Percentiles rank a stretch among this genome's conserved stretches.
Conservation (phyloP, 2,797 vertebrate species). For the Anomalospiza imberbis region DNA sequence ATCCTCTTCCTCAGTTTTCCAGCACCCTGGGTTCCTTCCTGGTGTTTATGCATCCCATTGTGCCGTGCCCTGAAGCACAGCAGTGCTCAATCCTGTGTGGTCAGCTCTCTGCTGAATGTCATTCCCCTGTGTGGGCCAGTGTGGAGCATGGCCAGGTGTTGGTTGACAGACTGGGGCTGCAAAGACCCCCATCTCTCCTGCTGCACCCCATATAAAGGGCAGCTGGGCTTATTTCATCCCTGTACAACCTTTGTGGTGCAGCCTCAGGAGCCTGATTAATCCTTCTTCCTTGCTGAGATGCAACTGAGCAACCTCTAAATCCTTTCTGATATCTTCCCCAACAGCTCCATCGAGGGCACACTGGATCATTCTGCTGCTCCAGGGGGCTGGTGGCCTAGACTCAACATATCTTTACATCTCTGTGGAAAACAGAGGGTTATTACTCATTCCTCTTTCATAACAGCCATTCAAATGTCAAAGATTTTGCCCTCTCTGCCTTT, state of each 20-base stretch:
- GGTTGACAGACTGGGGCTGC: background rate
- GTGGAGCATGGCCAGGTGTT: background rate
- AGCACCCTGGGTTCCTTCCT: background rate
- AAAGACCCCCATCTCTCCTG: background rate
- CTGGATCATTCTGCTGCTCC: background rate
- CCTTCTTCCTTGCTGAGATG: background rate
- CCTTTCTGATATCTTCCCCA: background rate
- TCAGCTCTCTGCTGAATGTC: background rate
- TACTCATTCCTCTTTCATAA: background rate
- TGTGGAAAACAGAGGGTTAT: background rate
- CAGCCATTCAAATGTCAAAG: background rate
- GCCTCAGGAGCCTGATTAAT: background rate
- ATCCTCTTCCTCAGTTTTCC: background rate
- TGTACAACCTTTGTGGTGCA: background rate
- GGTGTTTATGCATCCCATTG: background rate
- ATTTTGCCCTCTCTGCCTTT: background rate
- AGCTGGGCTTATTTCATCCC: background rate
- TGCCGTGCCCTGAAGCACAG: background rate
- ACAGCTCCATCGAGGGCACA: background rate
- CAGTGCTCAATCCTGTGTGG: accelerated
- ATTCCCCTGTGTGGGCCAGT: background rate
- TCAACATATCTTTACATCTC: accelerated
- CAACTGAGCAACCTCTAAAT: background rate
- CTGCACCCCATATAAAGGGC: background rate
- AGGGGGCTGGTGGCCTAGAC: background rate